Base-by-base conservation (phyloP, 1,140 invertebrate species). In the Gerris buenoi region DNA sequence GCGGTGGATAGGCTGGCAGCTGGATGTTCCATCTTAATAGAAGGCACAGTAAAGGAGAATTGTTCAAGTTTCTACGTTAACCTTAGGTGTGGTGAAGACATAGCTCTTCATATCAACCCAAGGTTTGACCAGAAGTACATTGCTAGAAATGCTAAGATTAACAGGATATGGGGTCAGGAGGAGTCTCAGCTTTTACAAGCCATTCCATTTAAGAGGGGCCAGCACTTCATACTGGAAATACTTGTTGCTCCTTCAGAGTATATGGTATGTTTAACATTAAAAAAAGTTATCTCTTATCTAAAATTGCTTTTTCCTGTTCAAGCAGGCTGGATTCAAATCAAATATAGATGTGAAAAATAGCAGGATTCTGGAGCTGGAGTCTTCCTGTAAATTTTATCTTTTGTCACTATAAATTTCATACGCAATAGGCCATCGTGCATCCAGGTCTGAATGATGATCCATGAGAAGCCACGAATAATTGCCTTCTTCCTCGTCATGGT, bases 41-140 rank as follows among this genome's bases (percentile, higher is more conserved):
- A 66, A 66, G 65, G 65, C 5, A 29, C 22, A n/a, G 10, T 66
- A 27, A 2, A 27, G 1, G 29, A 66, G 22, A 27, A 66, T 27
- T 28, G n/a, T n/a, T 22, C 18, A 27, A 86, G 86, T 70, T 86
- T 88, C 74, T 77, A 82, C 1, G 79, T 88, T 28, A 86, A 87
- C 75, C 75, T 88, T 59, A 80, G 80, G 69, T 80, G 80, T 46
- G 72, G 74, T 28, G 68, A 71, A 56, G 88, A 91, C 73, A 81
- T 90, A 59, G 89, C 86, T 0, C 78, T 93, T 22, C 90, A 93
- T 75, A 83, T 94, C 59, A 92, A 91, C 77, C 85, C 86, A 1
- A 83, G 88, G 23, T 74, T 89, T 64, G 84, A 85, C 22, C 84
- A 87, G 68, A 81, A 83, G 56, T 85, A 87, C 69, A 83, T 92